Conservation (phyloP, 2,797 vertebrate genomes). For the Spondyliosoma cantharus region DNA sequence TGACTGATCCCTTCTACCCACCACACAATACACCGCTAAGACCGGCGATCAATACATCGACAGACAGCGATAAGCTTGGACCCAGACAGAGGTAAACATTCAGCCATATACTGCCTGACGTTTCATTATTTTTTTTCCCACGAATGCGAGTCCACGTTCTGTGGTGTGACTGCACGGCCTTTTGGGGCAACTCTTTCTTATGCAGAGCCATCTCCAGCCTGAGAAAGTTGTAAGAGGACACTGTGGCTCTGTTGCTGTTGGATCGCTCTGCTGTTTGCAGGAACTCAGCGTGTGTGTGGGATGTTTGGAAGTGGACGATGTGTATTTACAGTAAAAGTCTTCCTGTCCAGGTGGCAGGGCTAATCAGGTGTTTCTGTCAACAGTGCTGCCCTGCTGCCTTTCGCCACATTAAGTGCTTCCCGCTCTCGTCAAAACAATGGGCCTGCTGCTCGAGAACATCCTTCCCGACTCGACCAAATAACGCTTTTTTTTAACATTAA, state of each 20-base stretch:
- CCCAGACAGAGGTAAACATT: slow-evolving; percentile 71
- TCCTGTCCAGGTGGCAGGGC: slow-evolving; percentile 62
- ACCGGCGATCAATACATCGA: slow-evolving; percentile 65
- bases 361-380: slow-evolving; percentile 61
- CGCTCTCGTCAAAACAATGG: slow-evolving; percentile 36
- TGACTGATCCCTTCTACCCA: slow-evolving; percentile 66
- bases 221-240: slow-evolving; percentile 49
- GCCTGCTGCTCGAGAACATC: slow-evolving; percentile 16
- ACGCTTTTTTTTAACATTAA: neutral
- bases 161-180: neutral
- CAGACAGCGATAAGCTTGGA: slow-evolving; percentile 66
- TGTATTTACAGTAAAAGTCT: slow-evolving; percentile 59
- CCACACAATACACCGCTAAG: slow-evolving; percentile 69
- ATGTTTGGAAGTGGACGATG: slow-evolving; percentile 44
- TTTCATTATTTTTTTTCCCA: neutral
- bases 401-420: slow-evolving; percentile 24
- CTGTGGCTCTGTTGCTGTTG: slow-evolving; percentile 37
- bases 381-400: slow-evolving; percentile 32
- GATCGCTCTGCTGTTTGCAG: slow-evolving; percentile 37
- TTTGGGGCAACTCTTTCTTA: neutral
- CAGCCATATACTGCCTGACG: slow-evolving; percentile 27
- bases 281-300: slow-evolving; percentile 13
- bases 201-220: slow-evolving; percentile 22
- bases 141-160: neutral
- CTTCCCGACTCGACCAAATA: slow-evolving; percentile 8